Evolutionary conservation across 2,113 vertebrate genomes (phyloP), one percentile per base, ranked within the genome.

Genomic region (Ahaetulla prasina): DNA sequence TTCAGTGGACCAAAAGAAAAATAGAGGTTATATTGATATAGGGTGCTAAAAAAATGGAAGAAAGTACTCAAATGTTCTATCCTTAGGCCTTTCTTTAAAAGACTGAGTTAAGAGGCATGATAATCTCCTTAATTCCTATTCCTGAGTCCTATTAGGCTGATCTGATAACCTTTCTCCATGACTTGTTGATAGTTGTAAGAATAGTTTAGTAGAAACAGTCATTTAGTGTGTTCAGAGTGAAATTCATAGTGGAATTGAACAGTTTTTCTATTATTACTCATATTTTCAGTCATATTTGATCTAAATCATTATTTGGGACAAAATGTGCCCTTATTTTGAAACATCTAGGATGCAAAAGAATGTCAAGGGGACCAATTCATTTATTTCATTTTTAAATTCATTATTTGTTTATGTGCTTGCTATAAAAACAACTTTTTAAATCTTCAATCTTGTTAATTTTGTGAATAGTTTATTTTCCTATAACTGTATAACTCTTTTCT

Each of bases 381-480:
- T 89, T 89, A 23, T 80, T 49, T 92, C 52, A 88, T 74, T 92
- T 74, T 52, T 88, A 74, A 68, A 84, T 18, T 45, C 12, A 45
- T 74, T 86, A 57, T 35, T 49, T 49, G 16, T 89, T 92, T 54
- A 84, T 89, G 54, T 45, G 54, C 91, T 84, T 84, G 45, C 50
- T 92, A 55, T 63, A 92, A 92, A 92, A 68, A n/a, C 50, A 89
- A 49, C 43, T 85, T 89, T 92, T 54, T 43, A 53, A 85, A 89
- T 57, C 39, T 89, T 89, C 43, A 52, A 89, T 89, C 68, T 92
- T 92, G 49, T 92, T 57, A 89, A 85, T 57, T 92, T 88, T 89
- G 68, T 57, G 68, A 92, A 57, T 74, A 89, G 39, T 85, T 87
- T 74, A 89, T 92, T 92, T 84, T 88, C 68, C 68, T 92, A 74